A percentile compares a stretch with the other conserved stretches of the same genome.
Evolutionary conservation across 2,888 invertebrate genomes (phyloP).

Genomic region (Torymus texanus): DNA sequence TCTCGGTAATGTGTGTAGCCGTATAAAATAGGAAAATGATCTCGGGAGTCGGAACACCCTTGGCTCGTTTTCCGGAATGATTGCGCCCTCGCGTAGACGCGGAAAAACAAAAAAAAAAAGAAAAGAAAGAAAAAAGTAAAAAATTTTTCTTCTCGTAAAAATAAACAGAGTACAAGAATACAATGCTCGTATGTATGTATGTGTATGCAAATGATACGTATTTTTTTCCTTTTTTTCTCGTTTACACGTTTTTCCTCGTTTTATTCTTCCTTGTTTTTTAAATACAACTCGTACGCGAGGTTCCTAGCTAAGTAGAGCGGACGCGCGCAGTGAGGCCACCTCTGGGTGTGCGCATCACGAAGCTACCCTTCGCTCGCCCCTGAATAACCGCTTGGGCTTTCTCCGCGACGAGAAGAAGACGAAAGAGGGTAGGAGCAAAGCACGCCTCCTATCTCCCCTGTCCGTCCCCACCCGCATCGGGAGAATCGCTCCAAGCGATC

Average conservation of each 20-base stretch:
- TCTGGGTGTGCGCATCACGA: neutral
- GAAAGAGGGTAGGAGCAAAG: neutral
- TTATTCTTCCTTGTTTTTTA: conserved; percentile 7
- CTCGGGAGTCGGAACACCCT: conserved; percentile 22
- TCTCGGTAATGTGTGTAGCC: conserved; percentile 38
- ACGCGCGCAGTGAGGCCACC: conserved; percentile 21
- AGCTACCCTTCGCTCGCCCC: too few species aligned
- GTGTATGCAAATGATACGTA: conserved; percentile 27
- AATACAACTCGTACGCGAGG: conserved; percentile 51
- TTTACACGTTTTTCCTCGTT: conserved; percentile 35
- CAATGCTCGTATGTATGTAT: conserved; percentile 44
- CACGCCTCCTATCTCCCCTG: conserved; percentile 2
- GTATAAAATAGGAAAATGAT: conserved; percentile 49
- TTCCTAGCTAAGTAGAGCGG: conserved; percentile 51
- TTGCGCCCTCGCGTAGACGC: conserved; percentile 48
- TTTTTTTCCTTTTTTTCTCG: conserved; percentile 34
- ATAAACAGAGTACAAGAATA: conserved; percentile 37
- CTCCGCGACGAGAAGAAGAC: neutral
- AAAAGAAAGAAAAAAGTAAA: conserved; percentile 23
- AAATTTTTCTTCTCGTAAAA: conserved; percentile 42
- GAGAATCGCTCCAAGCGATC: neutral
- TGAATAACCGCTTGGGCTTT: too few species aligned
- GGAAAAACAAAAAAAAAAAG: conserved; percentile 40
- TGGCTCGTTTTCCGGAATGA: conserved; percentile 42
- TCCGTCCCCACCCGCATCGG: too few species aligned